Conservation (phyloP, 2,113 vertebrate genomes). For the Podarcis raffonei region DNA sequence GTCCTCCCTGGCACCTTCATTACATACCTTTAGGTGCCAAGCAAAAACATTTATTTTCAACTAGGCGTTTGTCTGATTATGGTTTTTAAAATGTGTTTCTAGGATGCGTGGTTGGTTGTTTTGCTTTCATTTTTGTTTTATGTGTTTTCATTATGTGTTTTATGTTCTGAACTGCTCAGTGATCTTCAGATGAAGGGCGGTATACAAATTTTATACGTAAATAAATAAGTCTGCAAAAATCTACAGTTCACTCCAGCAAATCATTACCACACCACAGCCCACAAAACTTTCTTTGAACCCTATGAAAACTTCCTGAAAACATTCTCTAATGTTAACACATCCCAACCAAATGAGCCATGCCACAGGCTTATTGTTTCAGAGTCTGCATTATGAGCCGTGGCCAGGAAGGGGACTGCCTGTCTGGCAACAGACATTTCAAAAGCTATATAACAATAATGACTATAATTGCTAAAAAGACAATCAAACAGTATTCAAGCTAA, state of each 20-base stretch:
- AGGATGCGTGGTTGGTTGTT: too few species aligned
- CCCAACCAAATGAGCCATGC: neutral
- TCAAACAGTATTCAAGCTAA: neutral
- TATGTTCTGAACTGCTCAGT: too few species aligned
- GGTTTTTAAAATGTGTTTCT: too few species aligned
- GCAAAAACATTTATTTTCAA: too few species aligned
- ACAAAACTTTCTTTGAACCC: neutral
- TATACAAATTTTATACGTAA: too few species aligned
- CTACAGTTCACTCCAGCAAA: neutral
- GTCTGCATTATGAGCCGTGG: neutral
- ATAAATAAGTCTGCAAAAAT: neutral
- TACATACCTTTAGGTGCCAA: too few species aligned
- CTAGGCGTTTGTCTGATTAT: too few species aligned
- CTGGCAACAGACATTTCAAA: neutral
- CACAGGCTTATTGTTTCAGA: neutral
- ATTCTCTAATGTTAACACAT: neutral
- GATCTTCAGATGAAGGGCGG: too few species aligned
- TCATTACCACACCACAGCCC: rapidly evolving
- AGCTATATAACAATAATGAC: too few species aligned
- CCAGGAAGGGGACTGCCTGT: neutral
- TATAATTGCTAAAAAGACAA: neutral
- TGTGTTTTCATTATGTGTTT: too few species aligned
- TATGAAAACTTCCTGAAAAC: neutral
- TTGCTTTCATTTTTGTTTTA: too few species aligned
- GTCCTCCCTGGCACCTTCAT: too few species aligned